These are phyloP conservation scores for Brachionichthys hirsutus DNA, from an alignment of 2,113 vertebrate genomes.

Conservation along the genomic window DNA sequence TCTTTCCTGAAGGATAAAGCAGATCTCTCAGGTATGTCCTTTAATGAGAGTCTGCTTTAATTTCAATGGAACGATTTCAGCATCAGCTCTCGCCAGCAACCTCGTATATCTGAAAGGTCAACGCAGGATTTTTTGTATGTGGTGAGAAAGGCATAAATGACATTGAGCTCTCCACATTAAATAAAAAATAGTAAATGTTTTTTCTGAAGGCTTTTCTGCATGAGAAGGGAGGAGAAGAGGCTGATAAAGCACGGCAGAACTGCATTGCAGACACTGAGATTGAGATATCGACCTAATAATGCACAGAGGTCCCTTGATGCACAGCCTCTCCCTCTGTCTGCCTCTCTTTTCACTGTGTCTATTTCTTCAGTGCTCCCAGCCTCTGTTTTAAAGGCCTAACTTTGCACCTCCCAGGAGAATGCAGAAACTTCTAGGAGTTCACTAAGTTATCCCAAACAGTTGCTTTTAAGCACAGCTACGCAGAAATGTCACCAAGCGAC, in stretches of 20 bases:
- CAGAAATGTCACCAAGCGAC: not conserved
- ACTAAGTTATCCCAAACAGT: slow-evolving; percentile 34
- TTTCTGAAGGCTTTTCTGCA: slow-evolving; percentile 41
- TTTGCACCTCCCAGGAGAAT: slow-evolving; percentile 32
- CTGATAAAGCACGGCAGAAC: slow-evolving; percentile 47
- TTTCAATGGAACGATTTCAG: too few species aligned
- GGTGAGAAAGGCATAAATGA: slow-evolving; percentile 40
- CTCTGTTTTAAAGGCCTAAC: slow-evolving; percentile 21
- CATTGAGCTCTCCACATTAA: slow-evolving; percentile 62
- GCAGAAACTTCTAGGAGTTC: slow-evolving; percentile 45
- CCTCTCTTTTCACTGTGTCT: not conserved
- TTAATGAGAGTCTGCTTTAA: not conserved
- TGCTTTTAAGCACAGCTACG: slow-evolving; percentile 34
- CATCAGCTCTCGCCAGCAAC: slow-evolving; percentile 6
- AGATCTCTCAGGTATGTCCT: slow-evolving; percentile 45
- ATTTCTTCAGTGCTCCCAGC: slow-evolving; percentile 6
- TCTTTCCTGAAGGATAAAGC: slow-evolving; percentile 40
- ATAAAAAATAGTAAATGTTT: slow-evolving; percentile 51
- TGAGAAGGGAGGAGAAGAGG: slow-evolving; percentile 24
- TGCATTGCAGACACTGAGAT: slow-evolving; percentile 40
- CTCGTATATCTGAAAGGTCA: slow-evolving; percentile 42
- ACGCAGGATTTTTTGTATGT: slow-evolving; percentile 51
- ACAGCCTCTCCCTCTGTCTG: slow-evolving; percentile 14
- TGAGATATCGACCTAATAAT: slow-evolving; percentile 56
- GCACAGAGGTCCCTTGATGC: slow-evolving; percentile 53